Conservation (phyloP, 2,113 vertebrate genomes). For the Stigmatopora argus region DNA sequence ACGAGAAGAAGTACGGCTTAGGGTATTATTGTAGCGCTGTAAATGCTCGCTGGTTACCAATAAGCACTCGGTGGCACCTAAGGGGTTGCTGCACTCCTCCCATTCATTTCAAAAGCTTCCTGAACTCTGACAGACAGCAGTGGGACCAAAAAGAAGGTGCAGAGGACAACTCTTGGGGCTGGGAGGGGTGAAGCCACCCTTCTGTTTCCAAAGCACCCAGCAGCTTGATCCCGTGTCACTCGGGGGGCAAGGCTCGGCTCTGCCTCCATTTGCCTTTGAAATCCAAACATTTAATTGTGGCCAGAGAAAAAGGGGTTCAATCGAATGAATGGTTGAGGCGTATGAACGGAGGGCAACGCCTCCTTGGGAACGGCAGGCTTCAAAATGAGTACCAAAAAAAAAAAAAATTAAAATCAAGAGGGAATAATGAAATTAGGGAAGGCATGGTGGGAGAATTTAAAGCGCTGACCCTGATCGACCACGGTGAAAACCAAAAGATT, state of each 20-base stretch:
- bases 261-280: conserved; percentile 71
- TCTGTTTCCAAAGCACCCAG: conserved; percentile 55
- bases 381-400: conserved; percentile 76
- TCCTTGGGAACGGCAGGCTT: conserved; percentile 72
- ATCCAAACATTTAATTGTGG: conserved; percentile 75
- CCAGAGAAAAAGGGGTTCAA: conserved; percentile 68
- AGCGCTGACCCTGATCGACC: conserved; percentile 90
- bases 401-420: conserved; percentile 62
- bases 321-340: conserved; percentile 71
- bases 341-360: conserved; percentile 70
- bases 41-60: conserved; percentile 59
- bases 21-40: conserved; percentile 48
- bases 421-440: conserved; percentile 77
- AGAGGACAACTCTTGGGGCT: conserved; percentile 63
- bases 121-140: conserved; percentile 64
- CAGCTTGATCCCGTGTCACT: conserved; percentile 74
- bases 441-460: conserved; percentile 77
- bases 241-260: conserved; percentile 58
- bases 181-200: conserved; percentile 50
- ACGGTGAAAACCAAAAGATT: conserved; percentile 90
- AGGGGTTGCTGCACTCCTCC: conserved; percentile 48
- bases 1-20: conserved; percentile 37
- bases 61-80: conserved; percentile 62
- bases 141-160: conserved; percentile 58
- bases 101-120: conserved; percentile 54